These are phyloP conservation scores for Dynastes grantii DNA, from an alignment of 2,888 invertebrate genomes.

Conservation along the genomic window DNA sequence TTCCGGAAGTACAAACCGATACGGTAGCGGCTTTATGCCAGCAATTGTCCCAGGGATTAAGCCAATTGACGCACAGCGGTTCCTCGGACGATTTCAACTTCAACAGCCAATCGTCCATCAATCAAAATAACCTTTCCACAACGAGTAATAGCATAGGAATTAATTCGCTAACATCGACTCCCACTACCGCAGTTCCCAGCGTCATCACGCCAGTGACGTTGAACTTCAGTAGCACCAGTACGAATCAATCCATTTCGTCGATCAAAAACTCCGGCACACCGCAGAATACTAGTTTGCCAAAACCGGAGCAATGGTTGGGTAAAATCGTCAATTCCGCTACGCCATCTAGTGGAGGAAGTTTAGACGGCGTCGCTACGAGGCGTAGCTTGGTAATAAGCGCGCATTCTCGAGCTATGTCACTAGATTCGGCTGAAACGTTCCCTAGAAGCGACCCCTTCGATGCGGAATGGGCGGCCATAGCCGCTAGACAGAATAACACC, in stretches of 20 bases:
- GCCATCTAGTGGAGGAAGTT: constrained; percentile 61
- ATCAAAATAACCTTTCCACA: constrained; percentile 71
- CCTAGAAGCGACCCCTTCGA: constrained; percentile 70
- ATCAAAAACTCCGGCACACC: constrained; percentile 52
- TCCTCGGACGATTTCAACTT: constrained; percentile 73
- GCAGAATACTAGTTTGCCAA: constrained; percentile 74
- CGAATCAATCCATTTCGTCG: constrained; percentile 56
- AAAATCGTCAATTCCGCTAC: constrained; percentile 78
- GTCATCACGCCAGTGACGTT: constrained; percentile 62
- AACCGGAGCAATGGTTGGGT: constrained; percentile 89
- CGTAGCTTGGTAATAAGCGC: constrained; percentile 72
- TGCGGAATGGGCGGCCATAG: constrained; percentile 92
- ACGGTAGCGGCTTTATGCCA: constrained; percentile 83
- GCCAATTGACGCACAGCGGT: constrained; percentile 77
- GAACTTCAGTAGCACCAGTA: constrained; percentile 61
- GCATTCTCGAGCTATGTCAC: constrained; percentile 74
- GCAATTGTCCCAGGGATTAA: constrained; percentile 80
- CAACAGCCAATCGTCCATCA: constrained; percentile 73
- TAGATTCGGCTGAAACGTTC: constrained; percentile 70
- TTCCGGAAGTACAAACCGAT: constrained; percentile 82
- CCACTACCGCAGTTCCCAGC: constrained; percentile 55
- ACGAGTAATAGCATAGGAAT: constrained; percentile 65
- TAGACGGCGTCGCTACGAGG: constrained; percentile 69
- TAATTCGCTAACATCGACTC: constrained; percentile 60
- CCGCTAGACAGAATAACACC: constrained; percentile 72